phyloP scores from a whole-genome alignment of 1,140 invertebrate genomes.

The Papilio polytes region DNA sequence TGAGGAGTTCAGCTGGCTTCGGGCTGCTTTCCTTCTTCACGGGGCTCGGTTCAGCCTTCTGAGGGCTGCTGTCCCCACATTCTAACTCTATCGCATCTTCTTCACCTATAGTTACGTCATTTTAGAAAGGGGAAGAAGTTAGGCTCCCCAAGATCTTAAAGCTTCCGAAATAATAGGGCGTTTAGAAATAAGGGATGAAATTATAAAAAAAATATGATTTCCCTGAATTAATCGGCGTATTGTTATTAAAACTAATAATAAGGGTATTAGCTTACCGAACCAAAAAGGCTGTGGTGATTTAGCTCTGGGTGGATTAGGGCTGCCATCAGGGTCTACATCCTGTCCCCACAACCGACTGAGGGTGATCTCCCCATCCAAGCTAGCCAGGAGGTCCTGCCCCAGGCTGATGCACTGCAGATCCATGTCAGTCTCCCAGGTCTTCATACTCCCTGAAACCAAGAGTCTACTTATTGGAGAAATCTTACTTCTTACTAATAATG shows the following conservation, averaged over 20 bases:
- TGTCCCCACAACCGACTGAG: conserved; percentile 78
- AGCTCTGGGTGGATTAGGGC: conserved; percentile 58
- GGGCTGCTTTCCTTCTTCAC: conserved; percentile 65
- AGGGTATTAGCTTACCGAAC: conserved; percentile 63
- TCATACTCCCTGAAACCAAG: conserved; percentile 70
- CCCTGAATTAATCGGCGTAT: no score
- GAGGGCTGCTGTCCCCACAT: conserved; percentile 37
- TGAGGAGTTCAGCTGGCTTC: conserved; percentile 69
- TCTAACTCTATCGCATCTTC: conserved; percentile 79
- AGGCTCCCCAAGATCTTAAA: not conserved
- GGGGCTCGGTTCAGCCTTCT: conserved; percentile 59
- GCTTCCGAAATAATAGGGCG: no score
- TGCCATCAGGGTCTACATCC: conserved; percentile 69
- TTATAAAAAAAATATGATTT: no score
- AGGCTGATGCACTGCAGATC: conserved; percentile 85
- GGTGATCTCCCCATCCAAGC: conserved; percentile 75
- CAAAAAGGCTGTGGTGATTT: conserved; percentile 68
- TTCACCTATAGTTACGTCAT: conserved; percentile 60
- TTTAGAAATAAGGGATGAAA: no score
- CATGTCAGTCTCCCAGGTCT: conserved; percentile 84
- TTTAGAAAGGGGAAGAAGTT: not conserved
- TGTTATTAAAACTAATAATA: no score
- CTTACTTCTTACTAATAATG: no score
- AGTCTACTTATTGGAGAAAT: no score
- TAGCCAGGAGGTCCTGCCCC: conserved; percentile 84